Base-by-base conservation (phyloP, 2,113 vertebrate genomes). In the Oxygymnocypris stewartii region DNA sequence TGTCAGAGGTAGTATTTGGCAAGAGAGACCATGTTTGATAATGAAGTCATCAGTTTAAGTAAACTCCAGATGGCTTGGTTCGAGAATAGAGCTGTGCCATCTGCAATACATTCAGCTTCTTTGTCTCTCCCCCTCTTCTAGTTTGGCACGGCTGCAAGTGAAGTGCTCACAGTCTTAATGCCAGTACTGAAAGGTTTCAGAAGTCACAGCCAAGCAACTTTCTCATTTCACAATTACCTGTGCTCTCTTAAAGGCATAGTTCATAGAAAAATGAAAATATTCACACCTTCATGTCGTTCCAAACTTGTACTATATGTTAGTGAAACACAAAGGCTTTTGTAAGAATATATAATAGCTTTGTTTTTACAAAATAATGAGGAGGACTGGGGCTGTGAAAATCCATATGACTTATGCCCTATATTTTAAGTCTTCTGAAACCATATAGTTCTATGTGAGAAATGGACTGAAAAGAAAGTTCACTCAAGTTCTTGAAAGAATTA, bases 41-140 rank as follows among this genome's bases (percentile, higher is more conserved):
- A 94, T 95, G 94, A 95, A 94, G 94, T 94, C 94, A 95, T 94
- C 92, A 92, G 94, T 95, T 94, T 94, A 94, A 93, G 94, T 93
- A 93, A 94, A 93, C 91, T 95, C 93, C 94, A 95, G 94, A 94
- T 95, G 94, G 94, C 90, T 91, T 79, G 88, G 90, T 92, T 74
- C 90, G 91, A 93, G 94, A 95, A 90, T 94, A 93, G 94, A 95
- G 94, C 92, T 94, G 93, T 95, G 93, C 93, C 95, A 94, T 96
- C 94, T 96, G 94, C 94, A 95, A 75, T 94, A 94, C 91, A 94
- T 95, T 94, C 93, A 94, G 92, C 90, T 85, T 90, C 91, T 93
- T 90, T 89, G 90, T 91, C 85, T 92, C 90, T 84, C 76, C 65
- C 84, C 76, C 77, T 87, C 91, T 77, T 89, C 91, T 86, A 76